Conservation (phyloP, 1,140 invertebrate species). For the Microplitis demolitor region DNA sequence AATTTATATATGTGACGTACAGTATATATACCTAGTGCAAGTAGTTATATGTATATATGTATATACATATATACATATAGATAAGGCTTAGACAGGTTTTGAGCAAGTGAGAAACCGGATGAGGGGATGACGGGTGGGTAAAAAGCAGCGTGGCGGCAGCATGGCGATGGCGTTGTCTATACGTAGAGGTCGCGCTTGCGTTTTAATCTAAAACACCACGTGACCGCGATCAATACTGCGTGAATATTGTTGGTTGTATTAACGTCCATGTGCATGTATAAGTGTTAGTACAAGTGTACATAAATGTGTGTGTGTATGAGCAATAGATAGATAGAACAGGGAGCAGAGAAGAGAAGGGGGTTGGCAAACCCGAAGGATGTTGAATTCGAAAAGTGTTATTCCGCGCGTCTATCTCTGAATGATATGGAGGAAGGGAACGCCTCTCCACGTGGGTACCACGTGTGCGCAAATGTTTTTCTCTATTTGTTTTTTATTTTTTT, state of each 20-base stretch:
- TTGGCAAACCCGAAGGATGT: slow-evolving; percentile 49
- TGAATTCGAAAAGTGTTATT: slow-evolving; percentile 63
- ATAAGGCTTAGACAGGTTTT: slow-evolving; percentile 16
- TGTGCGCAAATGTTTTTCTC: slow-evolving; percentile 41
- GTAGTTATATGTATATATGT: neutral
- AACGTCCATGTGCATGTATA: no score
- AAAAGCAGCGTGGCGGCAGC: slow-evolving; percentile 44
- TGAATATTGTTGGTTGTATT: slow-evolving; percentile 21
- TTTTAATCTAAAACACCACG: slow-evolving; percentile 43
- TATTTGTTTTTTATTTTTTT: neutral
- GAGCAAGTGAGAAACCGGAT: slow-evolving; percentile 12
- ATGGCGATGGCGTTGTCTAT: slow-evolving; percentile 50
- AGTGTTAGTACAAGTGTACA: no score
- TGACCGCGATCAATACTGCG: slow-evolving; percentile 59
- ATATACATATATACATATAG: neutral
- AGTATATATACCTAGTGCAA: neutral
- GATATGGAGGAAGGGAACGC: slow-evolving; percentile 62
- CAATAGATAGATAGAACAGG: no score
- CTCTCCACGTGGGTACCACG: slow-evolving; percentile 62
- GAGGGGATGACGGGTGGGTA: slow-evolving; percentile 21
- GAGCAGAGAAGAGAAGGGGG: neutral
- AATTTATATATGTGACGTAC: neutral
- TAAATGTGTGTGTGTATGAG: no score
- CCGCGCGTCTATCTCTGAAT: slow-evolving; percentile 63
- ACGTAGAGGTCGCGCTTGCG: slow-evolving; percentile 57